Evolutionary conservation across 2,888 invertebrate genomes (phyloP).

Genomic region (Hoplodrina ambigua): DNA sequence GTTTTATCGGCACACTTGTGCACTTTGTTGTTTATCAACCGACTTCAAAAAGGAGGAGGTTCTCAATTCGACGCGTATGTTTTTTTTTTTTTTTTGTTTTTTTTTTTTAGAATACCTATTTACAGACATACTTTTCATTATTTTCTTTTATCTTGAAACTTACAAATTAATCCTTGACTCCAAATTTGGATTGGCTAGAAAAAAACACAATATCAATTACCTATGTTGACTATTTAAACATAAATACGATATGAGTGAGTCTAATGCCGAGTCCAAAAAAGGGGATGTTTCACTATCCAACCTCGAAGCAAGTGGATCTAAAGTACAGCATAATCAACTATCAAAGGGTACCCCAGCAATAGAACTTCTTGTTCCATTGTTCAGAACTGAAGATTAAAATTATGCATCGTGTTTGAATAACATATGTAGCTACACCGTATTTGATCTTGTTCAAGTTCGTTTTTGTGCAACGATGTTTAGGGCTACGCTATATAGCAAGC

Average conservation of each 20-base stretch:
- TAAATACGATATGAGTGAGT: background rate
- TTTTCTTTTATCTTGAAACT: too few species aligned
- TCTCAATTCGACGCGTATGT: too few species aligned
- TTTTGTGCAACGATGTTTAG: slow-evolving; percentile 33
- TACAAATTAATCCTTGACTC: too few species aligned
- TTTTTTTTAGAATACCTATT: too few species aligned
- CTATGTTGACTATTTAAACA: background rate
- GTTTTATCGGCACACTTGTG: too few species aligned
- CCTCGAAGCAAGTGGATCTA: background rate
- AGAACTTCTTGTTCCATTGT: slow-evolving; percentile 44
- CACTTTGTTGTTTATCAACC: too few species aligned
- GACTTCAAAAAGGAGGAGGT: too few species aligned
- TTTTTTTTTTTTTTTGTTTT: too few species aligned
- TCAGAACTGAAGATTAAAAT: slow-evolving; percentile 48
- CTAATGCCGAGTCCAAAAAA: background rate
- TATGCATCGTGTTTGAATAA: slow-evolving; percentile 46
- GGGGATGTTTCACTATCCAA: background rate
- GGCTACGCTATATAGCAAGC: background rate
- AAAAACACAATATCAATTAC: background rate
- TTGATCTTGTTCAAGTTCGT: slow-evolving; percentile 46
- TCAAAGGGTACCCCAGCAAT: background rate
- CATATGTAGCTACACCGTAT: slow-evolving; percentile 55
- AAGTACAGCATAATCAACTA: slow-evolving; percentile 13
- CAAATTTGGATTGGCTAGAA: too few species aligned
- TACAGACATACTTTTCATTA: too few species aligned